These are phyloP conservation scores for Casuarius casuarius DNA, from an alignment of 2,113 vertebrate species.

Conservation along the genomic window DNA sequence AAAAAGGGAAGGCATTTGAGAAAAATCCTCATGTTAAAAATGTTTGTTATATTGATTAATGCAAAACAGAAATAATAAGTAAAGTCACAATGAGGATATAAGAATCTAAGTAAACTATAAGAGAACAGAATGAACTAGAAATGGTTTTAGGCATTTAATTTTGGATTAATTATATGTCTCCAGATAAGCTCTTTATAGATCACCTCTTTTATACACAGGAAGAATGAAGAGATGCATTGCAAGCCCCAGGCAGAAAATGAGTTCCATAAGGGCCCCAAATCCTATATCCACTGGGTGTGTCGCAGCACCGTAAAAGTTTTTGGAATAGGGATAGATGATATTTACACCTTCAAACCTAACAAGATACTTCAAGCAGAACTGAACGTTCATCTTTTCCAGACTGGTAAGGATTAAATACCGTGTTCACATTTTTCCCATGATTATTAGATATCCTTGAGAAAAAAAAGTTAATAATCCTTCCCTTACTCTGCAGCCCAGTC, in stretches of 20 bases:
- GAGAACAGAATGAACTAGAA: background rate
- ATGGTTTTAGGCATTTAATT: background rate
- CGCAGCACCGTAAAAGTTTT: fast-evolving
- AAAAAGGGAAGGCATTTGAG: background rate
- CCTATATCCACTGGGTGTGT: conserved; percentile 59
- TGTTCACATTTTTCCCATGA: background rate
- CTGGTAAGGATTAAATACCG: conserved; percentile 66
- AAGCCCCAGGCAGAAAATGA: background rate
- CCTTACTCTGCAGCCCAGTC: background rate
- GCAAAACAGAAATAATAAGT: background rate
- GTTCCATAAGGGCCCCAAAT: background rate
- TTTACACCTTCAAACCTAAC: conserved; percentile 67
- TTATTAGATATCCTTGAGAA: background rate
- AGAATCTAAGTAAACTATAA: background rate
- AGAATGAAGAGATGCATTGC: conserved; percentile 48
- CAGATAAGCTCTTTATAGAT: background rate
- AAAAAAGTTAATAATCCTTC: background rate
- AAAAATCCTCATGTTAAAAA: background rate
- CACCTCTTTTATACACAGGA: background rate
- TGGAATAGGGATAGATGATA: fast-evolving
- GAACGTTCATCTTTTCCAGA: conserved; percentile 53
- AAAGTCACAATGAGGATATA: background rate
- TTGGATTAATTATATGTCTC: background rate
- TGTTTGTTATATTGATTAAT: background rate
- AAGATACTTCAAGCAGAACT: conserved; percentile 38